Base-by-base conservation (phyloP, 1,140 invertebrate genomes). In the Drosophila micromelanica region DNA sequence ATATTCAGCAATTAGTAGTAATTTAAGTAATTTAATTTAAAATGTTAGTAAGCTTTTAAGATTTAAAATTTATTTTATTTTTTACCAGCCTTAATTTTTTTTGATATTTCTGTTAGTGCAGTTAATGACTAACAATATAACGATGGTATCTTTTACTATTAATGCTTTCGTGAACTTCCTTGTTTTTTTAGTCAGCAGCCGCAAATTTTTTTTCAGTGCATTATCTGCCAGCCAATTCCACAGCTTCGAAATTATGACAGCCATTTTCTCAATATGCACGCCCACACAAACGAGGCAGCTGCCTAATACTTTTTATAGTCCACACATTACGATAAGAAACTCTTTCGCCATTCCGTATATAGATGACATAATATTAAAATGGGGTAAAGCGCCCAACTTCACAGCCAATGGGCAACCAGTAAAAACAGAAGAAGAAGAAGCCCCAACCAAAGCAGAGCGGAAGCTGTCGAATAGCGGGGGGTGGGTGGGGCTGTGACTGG, bases 251-350 rank as follows among this genome's bases (percentile, higher is more conserved):
- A 52, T 73, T 73, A 69, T 73, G 71, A 69, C 57, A 40, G 65
- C 65, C 71, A 73, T 69, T 73, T 69, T 69, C 49, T 37, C 32
- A 23, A 38, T 49, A 64, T 61, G 45, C 51, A 73, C 57, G 49
- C 57, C 64, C 71, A 69, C 71, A 61, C 27, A 30, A 64, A 35
- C 12, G 35, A 48, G 23, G 56, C 64, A 68, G 38, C 51, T 73
- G 51, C 57, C 57, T 74, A 74, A 74, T 74, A 70, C 73, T 75
- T 75, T 75, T 75, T 75, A 64, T 71, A 71, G 60, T 68, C 46
- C 42, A 46, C 40, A 13, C 60, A 63, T 72, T 54, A 63, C 67
- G 64, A 74, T 64, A 77, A 77, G 72, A 77, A 77, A 77, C 75
- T 77, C 75, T 77, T 77, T 77, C 75, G 55, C 60, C 59, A 64